Base-by-base conservation (phyloP, 2,797 vertebrate genomes). In the Alectoris magna region DNA sequence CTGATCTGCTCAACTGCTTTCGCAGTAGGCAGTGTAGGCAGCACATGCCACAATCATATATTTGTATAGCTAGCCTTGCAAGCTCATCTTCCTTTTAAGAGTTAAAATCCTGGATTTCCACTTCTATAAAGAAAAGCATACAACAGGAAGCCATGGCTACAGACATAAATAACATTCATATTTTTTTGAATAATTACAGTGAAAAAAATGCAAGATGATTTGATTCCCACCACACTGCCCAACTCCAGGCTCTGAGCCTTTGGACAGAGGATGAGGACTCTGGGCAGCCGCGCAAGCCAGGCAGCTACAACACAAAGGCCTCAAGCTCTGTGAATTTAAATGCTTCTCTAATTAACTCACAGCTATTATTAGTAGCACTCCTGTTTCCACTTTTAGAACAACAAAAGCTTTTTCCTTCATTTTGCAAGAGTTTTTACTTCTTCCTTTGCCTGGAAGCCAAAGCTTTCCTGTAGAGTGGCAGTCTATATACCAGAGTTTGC, bases 361-460 rank as follows among this genome's bases (percentile, higher is more conserved):
- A 85, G 78, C 66, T 87, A 83, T 41, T 85, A 85, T 68, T 92
- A 92, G 66, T 41, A 79, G 53, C 38, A 71, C 36, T 85, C 70
- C 68, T 88, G 74, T 76, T 95, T 93, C 87, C 78, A 89, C 69
- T 88, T 94, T 77, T 27, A 66, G 38, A 89, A 76, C 49, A 90
- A 68, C 46, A 88, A 76, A 90, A 87, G 36, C 27, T 74, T 92
- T 90, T 92, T 82, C 71, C 76, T 95, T 79, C 58, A 77, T 68
- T 93, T 71, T 89, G 58, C 53, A 77, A 53, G 71, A 67, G 2
- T 34, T 85, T 67, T 53, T 36, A 66, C 41, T 84, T 93, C 86
- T 84, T 67, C 53, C 38, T 91, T 77, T 62, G 68, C 66, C 66
- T 0, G 0, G 58, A 27, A 93, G 75, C 81, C 84, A 92, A 76